Evolutionary conservation across 2,113 vertebrate species (phyloP), one percentile per base, ranked within the genome.

Genomic region (Nestor notabilis): DNA sequence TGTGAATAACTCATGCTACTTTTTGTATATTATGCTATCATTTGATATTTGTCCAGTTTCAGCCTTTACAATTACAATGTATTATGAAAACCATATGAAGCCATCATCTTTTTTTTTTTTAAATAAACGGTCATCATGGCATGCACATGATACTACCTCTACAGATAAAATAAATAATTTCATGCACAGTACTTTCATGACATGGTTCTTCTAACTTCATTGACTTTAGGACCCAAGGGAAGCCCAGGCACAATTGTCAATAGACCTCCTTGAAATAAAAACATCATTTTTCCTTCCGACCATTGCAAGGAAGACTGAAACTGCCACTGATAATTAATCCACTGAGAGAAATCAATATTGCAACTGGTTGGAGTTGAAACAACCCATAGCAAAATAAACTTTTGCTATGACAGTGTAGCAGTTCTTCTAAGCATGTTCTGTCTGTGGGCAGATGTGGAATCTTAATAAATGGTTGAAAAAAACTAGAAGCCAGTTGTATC

Each of bases 321-420:
- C 97, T 89, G 97, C 96, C 97, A 97, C 97, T 80, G 96, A 97
- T 98, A 98, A 98, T 98, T 97, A 98, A 98, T 98, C 98, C 98
- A 86, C 93, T 17, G 98, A 98, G 98, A 96, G 97, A 98, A 97
- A 98, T 98, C 98, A 97, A 98, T 98, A 98, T 96, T 91, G 93
- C 96, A 97, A 97, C 97, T 92, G 90, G 97, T 95, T 95, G 97
- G 82, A 97, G 97, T 97, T 95, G 97, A 97, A 98, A 98, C 98
- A 96, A 97, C 89, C 97, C 97, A 75, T 97, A 94, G 97, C 97
- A 97, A 97, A 97, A 98, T 96, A 97, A 98, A 97, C 98, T 96
- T 96, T 69, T 89, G 72, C 93, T 33, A 19, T 50, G 95, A 95
- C 53, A 94, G 93, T 81, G 44, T 64, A 88, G 89, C 81, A 60